Evolutionary conservation across 2,113 vertebrate genomes (phyloP), one percentile per base, ranked within the genome.

Genomic region (Podilymbus podiceps): DNA sequence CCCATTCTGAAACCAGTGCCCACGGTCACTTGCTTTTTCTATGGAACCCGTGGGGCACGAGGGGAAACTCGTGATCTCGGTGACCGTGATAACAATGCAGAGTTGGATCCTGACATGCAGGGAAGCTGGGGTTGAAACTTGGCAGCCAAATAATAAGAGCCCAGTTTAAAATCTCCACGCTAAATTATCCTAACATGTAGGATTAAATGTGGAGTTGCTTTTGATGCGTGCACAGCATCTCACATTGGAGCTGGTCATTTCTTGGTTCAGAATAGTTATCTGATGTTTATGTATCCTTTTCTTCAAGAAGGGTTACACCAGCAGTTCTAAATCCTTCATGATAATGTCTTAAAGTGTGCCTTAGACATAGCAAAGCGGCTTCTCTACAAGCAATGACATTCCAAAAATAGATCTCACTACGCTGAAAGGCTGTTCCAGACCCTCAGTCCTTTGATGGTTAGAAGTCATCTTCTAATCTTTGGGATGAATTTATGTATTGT

Each of bases 41-140:
- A 35, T 93, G 92, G 83, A 96, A 42, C 33, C 74, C 88, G 56
- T 58, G 69, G 92, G 92, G 86, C 90, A 95, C 53, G 8, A 95
- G 77, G 66, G 81, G 82, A 93, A 96, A 78, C 95, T 95, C 71
- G 84, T 93, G 81, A 93, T 93, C 80, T 93, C 7, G 0, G 66
- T 95, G 88, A 82, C 89, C 83, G 80, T 47, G 80, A 79, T 85
- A 82, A 96, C 90, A 93, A 88, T 87, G 89, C 80, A 47, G 87
- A 85, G 63, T 64, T 14, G 16, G 85, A 90, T 93, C 64, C 73
- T 85, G 83, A 85, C 74, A 35, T 63, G 64, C 78, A 28, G 74
- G n/a, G 69, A 85, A 79, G 69, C 96, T 89, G 74, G 38, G 42
- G 8, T 50, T 95, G 80, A 76, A 96, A 89, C 50, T 92, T 95